Base-by-base conservation (phyloP, 2,113 vertebrate species). In the Phaethon lepturus region DNA sequence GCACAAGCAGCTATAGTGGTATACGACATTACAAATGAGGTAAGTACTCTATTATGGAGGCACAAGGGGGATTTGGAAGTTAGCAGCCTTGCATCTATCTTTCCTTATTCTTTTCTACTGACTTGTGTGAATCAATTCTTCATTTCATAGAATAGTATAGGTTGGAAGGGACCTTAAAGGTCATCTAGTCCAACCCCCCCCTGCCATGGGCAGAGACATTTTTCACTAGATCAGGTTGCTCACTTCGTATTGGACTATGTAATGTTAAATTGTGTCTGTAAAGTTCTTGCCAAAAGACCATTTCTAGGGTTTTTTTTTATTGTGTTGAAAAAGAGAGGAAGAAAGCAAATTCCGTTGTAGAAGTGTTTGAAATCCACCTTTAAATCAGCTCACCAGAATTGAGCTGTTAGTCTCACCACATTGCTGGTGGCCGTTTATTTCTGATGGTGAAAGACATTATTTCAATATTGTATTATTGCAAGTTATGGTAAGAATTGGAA, bases 1-100 rank as follows among this genome's bases (percentile, higher is more conserved):
- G 99, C 99, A 13, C 99, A 99, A 98, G 99, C 99, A 40, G 99
- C 99, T 96, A 99, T 99, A 77, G 99, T 99, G 98, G 99, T 99
- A 68, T 99, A 99, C 28, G 99, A 99, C 90, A 99, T 99, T 82
- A 99, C 99, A 92, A 99, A 99, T 63, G 99, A 99, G 99, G 99
- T 99, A 93, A 98, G 98, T 97, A 15, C 59, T 67, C 3, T 6
- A 13, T 24, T 62, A 35, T 17, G 53, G 49, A 71, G 64, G 15
- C 31, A 40, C 19, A 28, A 13, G 31, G 73, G 63, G 24, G 6
- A 47, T 35, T 53, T 75, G 60, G 16, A 55, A 78, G 24, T 31
- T 76, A 59, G 13, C 33, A n/a, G 29, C 72, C 20, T 52, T 77
- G n/a, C 44, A 19, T 24, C 26, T 3, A 29, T 42, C 14, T 49